Conservation (phyloP, 1,140 invertebrate species). For the Drosophila funebris region DNA sequence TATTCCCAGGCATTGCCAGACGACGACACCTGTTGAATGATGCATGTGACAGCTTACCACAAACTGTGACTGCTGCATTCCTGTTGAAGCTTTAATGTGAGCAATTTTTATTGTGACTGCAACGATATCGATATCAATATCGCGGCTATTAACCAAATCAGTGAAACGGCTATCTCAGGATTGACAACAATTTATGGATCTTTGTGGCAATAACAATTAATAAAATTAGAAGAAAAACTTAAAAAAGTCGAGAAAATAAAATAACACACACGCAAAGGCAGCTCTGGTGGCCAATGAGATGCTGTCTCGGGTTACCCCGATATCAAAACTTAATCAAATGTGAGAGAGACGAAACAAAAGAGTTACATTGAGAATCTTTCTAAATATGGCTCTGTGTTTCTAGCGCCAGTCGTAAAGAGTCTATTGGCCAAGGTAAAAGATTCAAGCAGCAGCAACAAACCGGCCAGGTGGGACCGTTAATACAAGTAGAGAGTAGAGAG, state of each 20-base stretch:
- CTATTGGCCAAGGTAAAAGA: constrained; percentile 38
- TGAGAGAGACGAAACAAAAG: constrained; percentile 44
- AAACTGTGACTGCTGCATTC: constrained; percentile 39
- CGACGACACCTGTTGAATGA: constrained; percentile 45
- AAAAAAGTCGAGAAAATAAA: neutral
- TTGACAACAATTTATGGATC: constrained; percentile 67
- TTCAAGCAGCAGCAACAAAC: constrained; percentile 8
- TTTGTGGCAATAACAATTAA: constrained; percentile 76
- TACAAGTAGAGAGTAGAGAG: constrained; percentile 20
- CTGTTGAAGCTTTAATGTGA: constrained; percentile 58
- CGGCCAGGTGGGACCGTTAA: constrained; percentile 62
- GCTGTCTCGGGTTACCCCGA: constrained; percentile 56
- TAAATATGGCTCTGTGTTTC: constrained; percentile 10
- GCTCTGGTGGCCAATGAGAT: constrained; percentile 53
- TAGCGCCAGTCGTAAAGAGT: constrained; percentile 67
- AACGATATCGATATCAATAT: constrained; percentile 76
- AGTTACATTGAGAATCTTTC: constrained; percentile 34
- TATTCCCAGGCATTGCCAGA: constrained; percentile 9
- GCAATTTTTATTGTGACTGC: constrained; percentile 72
- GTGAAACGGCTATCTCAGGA: constrained; percentile 62
- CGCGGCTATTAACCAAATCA: constrained; percentile 78
- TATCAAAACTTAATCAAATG: constrained; percentile 73
- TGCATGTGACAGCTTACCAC: constrained; percentile 36
- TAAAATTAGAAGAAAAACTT: constrained; percentile 64
- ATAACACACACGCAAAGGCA: constrained; percentile 4